A percentile compares a stretch with the other conserved stretches of the same genome.
phyloP scores from a whole-genome alignment of 2,888 invertebrate species.

The Rhagium mordax region DNA sequence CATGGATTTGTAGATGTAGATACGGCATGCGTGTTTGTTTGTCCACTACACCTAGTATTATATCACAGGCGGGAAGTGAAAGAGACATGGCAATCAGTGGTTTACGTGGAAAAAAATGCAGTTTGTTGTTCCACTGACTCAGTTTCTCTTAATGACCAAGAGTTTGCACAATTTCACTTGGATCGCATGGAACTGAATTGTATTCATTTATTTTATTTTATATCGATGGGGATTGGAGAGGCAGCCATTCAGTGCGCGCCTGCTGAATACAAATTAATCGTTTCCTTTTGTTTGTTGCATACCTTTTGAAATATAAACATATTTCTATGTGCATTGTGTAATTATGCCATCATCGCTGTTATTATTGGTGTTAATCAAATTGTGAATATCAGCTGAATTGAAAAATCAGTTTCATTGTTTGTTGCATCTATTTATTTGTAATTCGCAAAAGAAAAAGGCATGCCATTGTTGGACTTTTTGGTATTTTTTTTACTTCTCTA shows the following conservation, averaged over 20 bases:
- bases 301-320: not conserved
- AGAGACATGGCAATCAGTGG: not conserved
- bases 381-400: too few species aligned
- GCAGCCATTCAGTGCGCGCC: not conserved
- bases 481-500: too few species aligned
- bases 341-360: not conserved
- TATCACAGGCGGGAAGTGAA: slow-evolving; percentile 23
- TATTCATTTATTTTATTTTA: not conserved
- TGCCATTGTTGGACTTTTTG: too few species aligned
- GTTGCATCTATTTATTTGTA: too few species aligned
- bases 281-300: slow-evolving; percentile 9
- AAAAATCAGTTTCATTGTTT: too few species aligned
- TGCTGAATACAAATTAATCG: slow-evolving; percentile 7
- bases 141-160: slow-evolving; percentile 14
- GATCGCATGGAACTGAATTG: not conserved
- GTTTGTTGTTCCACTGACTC: slow-evolving; percentile 27
- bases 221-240: not conserved
- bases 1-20: slow-evolving; percentile 24
- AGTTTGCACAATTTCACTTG: not conserved
- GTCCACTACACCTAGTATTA: slow-evolving; percentile 9
- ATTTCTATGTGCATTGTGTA: not conserved
- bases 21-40: slow-evolving; percentile 15
- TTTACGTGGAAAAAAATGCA: slow-evolving; percentile 11
- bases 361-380: too few species aligned
- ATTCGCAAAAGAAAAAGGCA: too few species aligned